phyloP scores from a whole-genome alignment of 2,797 vertebrate genomes.

The Sebastiscus albofasciatus region DNA sequence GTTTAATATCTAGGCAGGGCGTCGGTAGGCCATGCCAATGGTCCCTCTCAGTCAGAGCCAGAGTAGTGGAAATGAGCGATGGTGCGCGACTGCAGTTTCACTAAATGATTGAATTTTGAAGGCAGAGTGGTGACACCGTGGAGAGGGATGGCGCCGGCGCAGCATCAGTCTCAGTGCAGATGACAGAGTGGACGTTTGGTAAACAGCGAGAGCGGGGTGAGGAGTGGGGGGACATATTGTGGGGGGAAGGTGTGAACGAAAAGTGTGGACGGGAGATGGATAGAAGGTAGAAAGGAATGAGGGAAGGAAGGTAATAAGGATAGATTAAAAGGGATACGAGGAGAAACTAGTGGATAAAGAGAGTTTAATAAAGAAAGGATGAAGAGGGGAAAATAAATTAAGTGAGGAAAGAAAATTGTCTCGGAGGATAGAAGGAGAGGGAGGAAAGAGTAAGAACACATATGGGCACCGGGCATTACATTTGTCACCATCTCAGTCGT shows the following conservation, averaged over 20 bases:
- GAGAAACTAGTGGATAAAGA: background rate
- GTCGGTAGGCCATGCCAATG: slow-evolving; percentile 50
- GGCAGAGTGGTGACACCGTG: slow-evolving; percentile 64
- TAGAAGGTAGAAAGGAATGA: background rate
- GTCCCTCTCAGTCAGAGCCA: slow-evolving; percentile 54
- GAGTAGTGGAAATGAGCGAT: slow-evolving; percentile 60
- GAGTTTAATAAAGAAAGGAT: background rate
- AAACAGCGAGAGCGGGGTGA: slow-evolving; percentile 42
- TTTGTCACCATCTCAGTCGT: slow-evolving; percentile 37
- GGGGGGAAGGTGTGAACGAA: background rate
- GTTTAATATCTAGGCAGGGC: slow-evolving; percentile 63
- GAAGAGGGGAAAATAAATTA: background rate
- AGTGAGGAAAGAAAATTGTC: slow-evolving; percentile 1
- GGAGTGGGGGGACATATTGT: slow-evolving; percentile 15
- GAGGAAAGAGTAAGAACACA: background rate
- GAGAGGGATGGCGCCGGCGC: slow-evolving; percentile 61
- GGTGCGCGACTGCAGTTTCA: slow-evolving; percentile 60
- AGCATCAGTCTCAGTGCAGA: slow-evolving; percentile 68
- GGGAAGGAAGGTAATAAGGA: background rate
- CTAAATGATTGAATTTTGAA: slow-evolving; percentile 80
- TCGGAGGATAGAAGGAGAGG: background rate
- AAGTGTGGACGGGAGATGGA: slow-evolving; percentile 1
- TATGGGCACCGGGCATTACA: background rate
- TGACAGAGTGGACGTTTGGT: slow-evolving; percentile 54
- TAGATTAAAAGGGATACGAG: background rate